Percentiles rank a stretch among this genome's conserved stretches.
These are phyloP conservation scores for Chunga burmeisteri DNA, from an alignment of 2,113 vertebrate species.

Conservation along the genomic window DNA sequence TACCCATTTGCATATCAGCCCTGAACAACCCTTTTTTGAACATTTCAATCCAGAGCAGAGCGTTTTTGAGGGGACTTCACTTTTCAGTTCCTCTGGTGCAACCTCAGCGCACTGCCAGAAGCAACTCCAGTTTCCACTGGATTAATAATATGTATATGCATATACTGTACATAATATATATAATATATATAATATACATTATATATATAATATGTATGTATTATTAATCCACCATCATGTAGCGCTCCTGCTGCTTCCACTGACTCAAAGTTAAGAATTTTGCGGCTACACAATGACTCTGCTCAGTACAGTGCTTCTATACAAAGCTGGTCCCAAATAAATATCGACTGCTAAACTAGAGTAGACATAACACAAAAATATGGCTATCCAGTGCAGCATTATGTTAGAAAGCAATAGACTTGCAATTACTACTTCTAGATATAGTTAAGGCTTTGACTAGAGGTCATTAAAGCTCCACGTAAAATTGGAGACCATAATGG, in stretches of 20 bases:
- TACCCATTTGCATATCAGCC: neutral
- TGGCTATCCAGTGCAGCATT: neutral
- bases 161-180: no score
- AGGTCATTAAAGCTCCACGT: neutral
- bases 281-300: accelerated
- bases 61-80: neutral
- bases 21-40: neutral
- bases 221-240: accelerated
- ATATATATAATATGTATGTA: no score
- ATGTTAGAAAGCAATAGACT: neutral
- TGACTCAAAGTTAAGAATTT: neutral
- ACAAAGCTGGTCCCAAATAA: neutral
- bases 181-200: no score
- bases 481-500: neutral
- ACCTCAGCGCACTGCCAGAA: neutral
- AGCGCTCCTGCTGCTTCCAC: neutral
- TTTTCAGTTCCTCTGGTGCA: neutral
- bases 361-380: neutral
- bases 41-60: neutral
- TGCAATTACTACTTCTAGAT: neutral
- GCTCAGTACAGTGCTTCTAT: neutral
- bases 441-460: neutral
- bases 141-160: no score
- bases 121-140: neutral
- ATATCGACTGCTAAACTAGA: neutral